A percentile compares a stretch with the other conserved stretches of the same genome.
Evolutionary conservation across 1,140 invertebrate species (phyloP).

Genomic region (Mactra quadrangularis): DNA sequence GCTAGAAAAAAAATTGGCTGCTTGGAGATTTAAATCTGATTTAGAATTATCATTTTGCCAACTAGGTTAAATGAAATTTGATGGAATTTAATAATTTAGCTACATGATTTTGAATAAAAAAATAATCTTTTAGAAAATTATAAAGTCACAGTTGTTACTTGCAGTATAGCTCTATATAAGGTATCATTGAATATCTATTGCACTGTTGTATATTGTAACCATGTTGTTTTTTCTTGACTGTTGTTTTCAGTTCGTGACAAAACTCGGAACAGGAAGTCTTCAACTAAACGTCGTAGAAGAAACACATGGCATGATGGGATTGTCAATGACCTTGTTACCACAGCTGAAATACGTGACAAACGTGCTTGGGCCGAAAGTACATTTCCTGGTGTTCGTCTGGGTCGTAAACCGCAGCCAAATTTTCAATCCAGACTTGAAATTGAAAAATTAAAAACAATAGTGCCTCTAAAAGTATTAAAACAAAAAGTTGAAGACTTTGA

Average conservation of each 20-base stretch:
- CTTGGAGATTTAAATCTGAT: not conserved
- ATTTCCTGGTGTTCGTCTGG: constrained; percentile 38
- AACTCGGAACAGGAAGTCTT: not conserved
- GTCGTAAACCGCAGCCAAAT: constrained; percentile 19
- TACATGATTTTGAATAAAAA: too few species aligned
- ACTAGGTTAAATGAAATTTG: too few species aligned
- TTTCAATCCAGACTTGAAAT: constrained; percentile 42
- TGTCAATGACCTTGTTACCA: constrained; percentile 7
- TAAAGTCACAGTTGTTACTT: too few species aligned
- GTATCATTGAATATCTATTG: not conserved
- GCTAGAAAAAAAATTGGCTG: not conserved
- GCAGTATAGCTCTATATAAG: too few species aligned
- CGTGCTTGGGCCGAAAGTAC: constrained; percentile 38
- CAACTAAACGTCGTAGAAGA: not conserved
- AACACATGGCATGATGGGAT: constrained; percentile 45
- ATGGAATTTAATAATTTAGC: too few species aligned
- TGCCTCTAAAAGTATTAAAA: constrained; percentile 52
- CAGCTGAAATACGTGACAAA: constrained; percentile 42
- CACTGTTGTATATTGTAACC: too few species aligned
- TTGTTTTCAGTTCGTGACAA: constrained; percentile 23
- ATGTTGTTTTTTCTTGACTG: not conserved
- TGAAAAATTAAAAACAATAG: constrained; percentile 37
- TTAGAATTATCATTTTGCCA: too few species aligned
- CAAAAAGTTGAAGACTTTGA: constrained; percentile 41
- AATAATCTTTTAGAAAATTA: too few species aligned